phyloP scores from a whole-genome alignment of 2,113 vertebrate species.

The Phasianus colchicus region DNA sequence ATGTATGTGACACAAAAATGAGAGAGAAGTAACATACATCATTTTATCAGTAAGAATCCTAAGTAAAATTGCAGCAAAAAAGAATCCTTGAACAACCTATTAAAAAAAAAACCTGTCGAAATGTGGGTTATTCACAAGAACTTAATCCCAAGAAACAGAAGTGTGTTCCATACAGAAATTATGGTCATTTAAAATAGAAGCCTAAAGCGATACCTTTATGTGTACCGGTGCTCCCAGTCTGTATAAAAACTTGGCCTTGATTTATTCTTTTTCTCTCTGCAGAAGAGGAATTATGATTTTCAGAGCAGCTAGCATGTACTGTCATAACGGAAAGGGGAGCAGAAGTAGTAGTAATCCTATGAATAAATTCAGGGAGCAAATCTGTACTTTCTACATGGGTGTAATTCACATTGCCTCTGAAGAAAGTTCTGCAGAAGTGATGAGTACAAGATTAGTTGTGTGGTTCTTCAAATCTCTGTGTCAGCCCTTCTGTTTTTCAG shows the following conservation, averaged over 20 bases:
- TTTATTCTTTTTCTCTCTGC: background rate
- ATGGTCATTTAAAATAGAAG: background rate
- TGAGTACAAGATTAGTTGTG: background rate
- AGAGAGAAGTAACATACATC: background rate
- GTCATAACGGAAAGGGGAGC: background rate
- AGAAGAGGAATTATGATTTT: background rate
- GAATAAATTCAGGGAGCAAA: background rate
- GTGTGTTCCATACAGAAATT: background rate
- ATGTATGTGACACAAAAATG: background rate
- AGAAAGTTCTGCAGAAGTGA: background rate
- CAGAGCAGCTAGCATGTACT: background rate
- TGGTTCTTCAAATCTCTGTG: background rate
- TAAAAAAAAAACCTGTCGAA: background rate
- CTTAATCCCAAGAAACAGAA: background rate
- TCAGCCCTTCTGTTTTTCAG: background rate
- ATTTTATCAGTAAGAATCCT: background rate
- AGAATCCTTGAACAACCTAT: background rate
- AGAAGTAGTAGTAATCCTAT: background rate
- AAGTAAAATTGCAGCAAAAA: background rate
- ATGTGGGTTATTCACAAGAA: background rate
- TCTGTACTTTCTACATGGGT: background rate
- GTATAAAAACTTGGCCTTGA: background rate
- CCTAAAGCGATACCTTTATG: background rate
- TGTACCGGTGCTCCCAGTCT: background rate
- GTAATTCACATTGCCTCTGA: background rate